phyloP scores from a whole-genome alignment of 2,113 vertebrate species.

The Cynopterus brachyotis region DNA sequence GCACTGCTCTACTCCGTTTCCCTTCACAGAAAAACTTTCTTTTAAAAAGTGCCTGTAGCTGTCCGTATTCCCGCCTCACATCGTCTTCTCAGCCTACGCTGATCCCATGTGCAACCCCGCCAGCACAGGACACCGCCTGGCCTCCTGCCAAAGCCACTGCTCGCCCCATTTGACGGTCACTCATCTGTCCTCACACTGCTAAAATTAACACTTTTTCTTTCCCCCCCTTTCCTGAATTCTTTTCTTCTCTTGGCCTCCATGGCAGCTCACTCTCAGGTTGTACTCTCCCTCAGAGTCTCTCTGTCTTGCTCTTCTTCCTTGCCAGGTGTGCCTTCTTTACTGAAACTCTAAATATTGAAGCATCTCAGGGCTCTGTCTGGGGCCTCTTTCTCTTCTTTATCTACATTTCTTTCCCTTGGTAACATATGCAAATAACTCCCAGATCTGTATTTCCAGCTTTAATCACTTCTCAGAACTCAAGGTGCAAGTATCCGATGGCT shows the following conservation, averaged over 20 bases:
- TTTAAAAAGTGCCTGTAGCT: background rate
- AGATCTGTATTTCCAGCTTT: slow-evolving; percentile 23
- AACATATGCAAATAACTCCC: slow-evolving; percentile 41
- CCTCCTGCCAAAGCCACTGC: background rate
- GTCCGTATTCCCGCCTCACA: background rate
- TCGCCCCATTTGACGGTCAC: background rate
- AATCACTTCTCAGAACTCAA: slow-evolving; percentile 33
- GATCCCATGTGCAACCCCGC: background rate
- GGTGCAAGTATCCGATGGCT: background rate
- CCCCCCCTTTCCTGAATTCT: background rate
- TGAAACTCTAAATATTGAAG: background rate
- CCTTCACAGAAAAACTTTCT: background rate
- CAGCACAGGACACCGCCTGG: fast-evolving
- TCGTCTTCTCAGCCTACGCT: background rate
- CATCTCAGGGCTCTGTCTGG: background rate
- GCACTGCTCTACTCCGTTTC: background rate
- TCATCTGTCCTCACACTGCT: background rate
- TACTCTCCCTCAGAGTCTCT: background rate
- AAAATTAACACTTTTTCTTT: background rate
- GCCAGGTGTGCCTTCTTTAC: background rate
- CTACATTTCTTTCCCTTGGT: background rate
- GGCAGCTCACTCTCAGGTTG: background rate
- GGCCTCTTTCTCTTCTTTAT: slow-evolving; percentile 33
- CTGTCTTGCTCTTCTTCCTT: background rate
- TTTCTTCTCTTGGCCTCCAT: background rate